phyloP scores from a whole-genome alignment of 2,888 invertebrate genomes.

The Rosalia funebris region DNA sequence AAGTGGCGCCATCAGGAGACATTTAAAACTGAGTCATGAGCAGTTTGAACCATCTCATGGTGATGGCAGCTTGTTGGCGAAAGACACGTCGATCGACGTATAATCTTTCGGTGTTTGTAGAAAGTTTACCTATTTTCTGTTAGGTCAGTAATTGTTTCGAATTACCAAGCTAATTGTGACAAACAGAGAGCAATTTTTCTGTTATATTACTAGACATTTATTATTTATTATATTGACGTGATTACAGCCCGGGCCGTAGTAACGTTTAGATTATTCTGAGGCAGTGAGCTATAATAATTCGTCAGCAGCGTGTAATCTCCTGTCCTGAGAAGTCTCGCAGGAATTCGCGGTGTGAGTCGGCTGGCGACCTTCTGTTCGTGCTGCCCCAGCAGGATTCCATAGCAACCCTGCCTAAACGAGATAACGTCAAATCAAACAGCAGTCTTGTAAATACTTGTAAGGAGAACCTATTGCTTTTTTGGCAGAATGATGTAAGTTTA shows the following conservation, averaged over 20 bases:
- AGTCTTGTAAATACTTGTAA: constrained; percentile 39
- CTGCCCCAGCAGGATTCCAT: constrained; percentile 50
- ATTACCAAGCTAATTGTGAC: no score
- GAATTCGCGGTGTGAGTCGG: constrained; percentile 35
- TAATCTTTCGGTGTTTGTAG: no score
- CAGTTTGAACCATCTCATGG: no score
- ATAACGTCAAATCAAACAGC: constrained; percentile 49
- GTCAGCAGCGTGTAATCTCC: constrained; percentile 37
- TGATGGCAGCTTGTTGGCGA: no score
- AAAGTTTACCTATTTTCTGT: no score
- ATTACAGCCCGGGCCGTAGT: constrained; percentile 6
- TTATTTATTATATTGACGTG: not conserved
- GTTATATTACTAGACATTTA: no score
- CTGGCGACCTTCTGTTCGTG: constrained; percentile 45
- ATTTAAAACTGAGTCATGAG: no score
- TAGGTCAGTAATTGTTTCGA: no score
- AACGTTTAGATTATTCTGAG: constrained; percentile 11
- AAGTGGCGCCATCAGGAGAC: no score
- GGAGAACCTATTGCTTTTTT: constrained; percentile 34
- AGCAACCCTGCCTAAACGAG: constrained; percentile 52
- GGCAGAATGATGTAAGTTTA: constrained; percentile 30
- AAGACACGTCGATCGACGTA: no score
- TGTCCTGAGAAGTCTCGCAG: constrained; percentile 34
- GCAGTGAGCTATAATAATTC: constrained; percentile 36
- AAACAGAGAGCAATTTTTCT: no score